Conservation (phyloP, 2,797 vertebrate species). For the Poecile montanus region DNA sequence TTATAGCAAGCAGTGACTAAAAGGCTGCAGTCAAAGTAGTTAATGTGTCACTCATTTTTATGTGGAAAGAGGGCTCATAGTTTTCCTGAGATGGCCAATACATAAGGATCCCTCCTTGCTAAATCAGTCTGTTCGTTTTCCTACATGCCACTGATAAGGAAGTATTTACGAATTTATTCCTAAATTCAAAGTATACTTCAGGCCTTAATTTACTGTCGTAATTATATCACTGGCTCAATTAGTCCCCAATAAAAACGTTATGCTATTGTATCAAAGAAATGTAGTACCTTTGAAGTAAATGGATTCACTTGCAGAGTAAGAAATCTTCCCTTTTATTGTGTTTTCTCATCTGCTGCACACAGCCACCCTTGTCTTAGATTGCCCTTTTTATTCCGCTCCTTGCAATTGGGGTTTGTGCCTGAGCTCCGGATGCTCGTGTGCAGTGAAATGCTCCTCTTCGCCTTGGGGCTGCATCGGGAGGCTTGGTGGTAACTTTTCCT, state of each 20-base stretch:
- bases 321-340: constrained; percentile 42
- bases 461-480: neutral
- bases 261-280: constrained; percentile 13
- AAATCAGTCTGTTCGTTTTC: constrained; percentile 2
- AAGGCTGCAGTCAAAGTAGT: constrained; percentile 7
- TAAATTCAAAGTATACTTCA: constrained; percentile 61
- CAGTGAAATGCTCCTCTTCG: constrained; percentile 15
- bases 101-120: neutral
- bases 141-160: constrained; percentile 42
- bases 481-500: constrained; percentile 25
- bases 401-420: neutral
- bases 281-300: constrained; percentile 49
- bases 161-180: constrained; percentile 53
- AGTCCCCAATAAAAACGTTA: constrained; percentile 61
- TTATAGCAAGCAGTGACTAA: constrained; percentile 8
- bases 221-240: constrained; percentile 75
- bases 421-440: neutral
- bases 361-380: constrained; percentile 31
- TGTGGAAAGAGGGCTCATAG: neutral
- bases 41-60: constrained; percentile 49
- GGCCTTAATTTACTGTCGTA: constrained; percentile 64
- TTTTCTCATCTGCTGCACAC: constrained; percentile 25
- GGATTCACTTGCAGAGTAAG: constrained; percentile 18
- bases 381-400: constrained; percentile 9
- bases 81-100: constrained; percentile 11